Evolutionary conservation across 1,140 invertebrate genomes (phyloP), one percentile per base, ranked within the genome.

Genomic region (Lepidurus arcticus): DNA sequence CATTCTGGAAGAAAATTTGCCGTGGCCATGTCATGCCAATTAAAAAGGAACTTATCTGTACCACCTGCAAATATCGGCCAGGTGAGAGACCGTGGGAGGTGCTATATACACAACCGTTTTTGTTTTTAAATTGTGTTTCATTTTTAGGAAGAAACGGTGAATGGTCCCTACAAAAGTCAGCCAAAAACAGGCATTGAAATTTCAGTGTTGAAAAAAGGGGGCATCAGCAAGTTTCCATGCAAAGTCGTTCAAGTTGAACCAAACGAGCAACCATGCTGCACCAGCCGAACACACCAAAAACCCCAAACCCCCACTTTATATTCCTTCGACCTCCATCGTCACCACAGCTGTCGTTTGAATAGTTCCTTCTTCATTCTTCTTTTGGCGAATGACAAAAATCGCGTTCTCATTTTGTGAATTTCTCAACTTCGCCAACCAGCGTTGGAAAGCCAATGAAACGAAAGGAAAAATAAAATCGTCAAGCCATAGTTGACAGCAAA

Each of bases 181-280:
- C 9, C 8, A 13, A n/a, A 65, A 65, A 65, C 13, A 65, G 47
- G 1, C 53, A 65, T 65, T 65, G 53, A 65, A 65, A n/a, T 21
- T 65, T 65, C 53, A 65, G 53, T 4, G 34, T 4, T 34, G 2
- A 34, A 34, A 34, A 34, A 34, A 34, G 34, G 34, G 34, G 2
- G 3, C 34, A 34, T 34, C 34, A 34, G n/a, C 53, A 65, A 65
- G 21, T 65, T n/a, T n/a, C 16, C 21, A 65, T 65, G 53, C 53
- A 65, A 65, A 65, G 53, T 21, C 53, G 53, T 65, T 65, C 53
- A 65, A 65, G 53, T 65, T 65, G 53, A 65, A 65, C 53, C 53
- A 65, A 65, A 65, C 53, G 53, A 13, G 53, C 53, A 65, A 65
- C 53, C 53, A 65, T 65, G 53, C 53, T 65, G 53, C 53, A 65